Conservation (phyloP, 2,888 invertebrate genomes). For the Archips xylosteana region DNA sequence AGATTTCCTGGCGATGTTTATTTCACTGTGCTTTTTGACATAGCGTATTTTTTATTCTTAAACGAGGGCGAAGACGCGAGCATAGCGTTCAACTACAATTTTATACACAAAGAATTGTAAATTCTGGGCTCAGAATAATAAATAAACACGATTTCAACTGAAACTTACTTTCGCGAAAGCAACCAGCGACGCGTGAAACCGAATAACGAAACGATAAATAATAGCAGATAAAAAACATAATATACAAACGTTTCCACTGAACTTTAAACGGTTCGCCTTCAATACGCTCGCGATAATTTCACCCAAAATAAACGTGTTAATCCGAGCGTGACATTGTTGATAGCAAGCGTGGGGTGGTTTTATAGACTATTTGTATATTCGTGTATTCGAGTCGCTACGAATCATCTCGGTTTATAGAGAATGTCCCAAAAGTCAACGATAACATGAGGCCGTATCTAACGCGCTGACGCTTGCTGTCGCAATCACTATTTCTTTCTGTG, state of each 20-base stretch:
- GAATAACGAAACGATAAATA: conserved; percentile 35
- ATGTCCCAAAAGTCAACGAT: no score
- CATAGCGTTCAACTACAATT: no score
- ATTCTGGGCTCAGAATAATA: background rate
- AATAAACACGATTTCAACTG: conserved; percentile 14
- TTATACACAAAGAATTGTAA: background rate
- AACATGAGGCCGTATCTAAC: no score
- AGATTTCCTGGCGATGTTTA: no score
- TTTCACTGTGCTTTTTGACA: no score
- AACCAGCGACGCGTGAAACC: conserved; percentile 20
- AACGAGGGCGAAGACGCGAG: no score
- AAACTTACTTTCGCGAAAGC: conserved; percentile 29
- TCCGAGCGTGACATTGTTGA: conserved; percentile 68
- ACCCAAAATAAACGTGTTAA: conserved; percentile 55
- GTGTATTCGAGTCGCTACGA: background rate
- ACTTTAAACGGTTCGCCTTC: conserved; percentile 38
- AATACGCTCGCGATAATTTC: conserved; percentile 41
- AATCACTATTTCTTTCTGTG: no score
- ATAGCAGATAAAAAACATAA: conserved; percentile 47
- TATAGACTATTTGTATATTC: background rate
- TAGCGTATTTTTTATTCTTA: no score
- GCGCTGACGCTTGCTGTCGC: no score
- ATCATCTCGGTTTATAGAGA: no score
- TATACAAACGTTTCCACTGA: conserved; percentile 37
- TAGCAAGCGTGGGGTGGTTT: conserved; percentile 55